Conservation (phyloP, 2,113 vertebrate genomes). For the Nanger granti region DNA sequence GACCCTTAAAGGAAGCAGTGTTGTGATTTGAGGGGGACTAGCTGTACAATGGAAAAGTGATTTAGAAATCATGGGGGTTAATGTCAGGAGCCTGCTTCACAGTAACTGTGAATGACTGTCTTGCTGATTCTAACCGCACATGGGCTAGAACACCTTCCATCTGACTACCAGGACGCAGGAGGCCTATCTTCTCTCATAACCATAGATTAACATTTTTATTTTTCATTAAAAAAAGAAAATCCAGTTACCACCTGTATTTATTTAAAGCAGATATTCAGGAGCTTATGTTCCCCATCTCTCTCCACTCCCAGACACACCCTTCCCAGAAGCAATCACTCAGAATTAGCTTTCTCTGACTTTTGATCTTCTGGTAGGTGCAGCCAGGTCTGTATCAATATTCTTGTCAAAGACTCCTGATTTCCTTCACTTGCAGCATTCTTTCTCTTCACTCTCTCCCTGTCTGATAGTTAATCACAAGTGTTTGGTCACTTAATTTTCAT, state of each 20-base stretch:
- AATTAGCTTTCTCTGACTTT: background rate
- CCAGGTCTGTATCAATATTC: background rate
- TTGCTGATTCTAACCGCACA: background rate
- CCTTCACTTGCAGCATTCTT: rapidly evolving
- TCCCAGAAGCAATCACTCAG: background rate
- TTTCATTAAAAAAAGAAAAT: background rate
- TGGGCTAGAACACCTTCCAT: background rate
- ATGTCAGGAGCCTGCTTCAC: background rate
- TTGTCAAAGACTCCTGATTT: background rate
- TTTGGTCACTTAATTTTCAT: background rate
- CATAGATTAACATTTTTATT: background rate
- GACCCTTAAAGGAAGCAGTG: background rate
- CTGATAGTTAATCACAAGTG: background rate
- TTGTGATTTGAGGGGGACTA: background rate
- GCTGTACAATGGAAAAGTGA: background rate
- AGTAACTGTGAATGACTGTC: background rate
- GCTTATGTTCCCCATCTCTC: rapidly evolving
- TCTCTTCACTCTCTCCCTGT: background rate
- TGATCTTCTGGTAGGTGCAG: background rate
- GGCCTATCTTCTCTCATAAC: background rate
- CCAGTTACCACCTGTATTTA: background rate
- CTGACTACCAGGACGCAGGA: background rate
- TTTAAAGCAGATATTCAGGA: background rate
- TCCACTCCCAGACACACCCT: background rate
- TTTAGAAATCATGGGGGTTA: no score